Evolutionary conservation across 2,113 vertebrate genomes (phyloP), one percentile per base, ranked within the genome.

Genomic region (Noctilio leporinus): DNA sequence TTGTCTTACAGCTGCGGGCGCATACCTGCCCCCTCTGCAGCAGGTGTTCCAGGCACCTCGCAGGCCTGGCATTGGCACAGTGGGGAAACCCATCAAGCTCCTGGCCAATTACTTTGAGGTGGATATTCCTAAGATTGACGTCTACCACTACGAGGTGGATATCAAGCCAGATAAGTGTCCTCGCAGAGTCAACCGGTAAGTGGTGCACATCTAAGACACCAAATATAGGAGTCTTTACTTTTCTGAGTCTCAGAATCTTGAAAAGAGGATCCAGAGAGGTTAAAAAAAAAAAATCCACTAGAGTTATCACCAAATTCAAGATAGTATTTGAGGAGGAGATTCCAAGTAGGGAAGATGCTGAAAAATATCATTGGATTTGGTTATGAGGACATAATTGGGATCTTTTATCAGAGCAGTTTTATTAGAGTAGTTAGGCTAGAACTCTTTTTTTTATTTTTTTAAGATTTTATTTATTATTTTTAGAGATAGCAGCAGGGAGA

Each of bases 81-180:
- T 99, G 38, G 99, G 99, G 97, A 99, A 99, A 97, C 99, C 99
- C 97, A 99, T 99, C 98, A 99, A 99, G 98, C 99, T 99, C 97
- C 98, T 99, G 98, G 99, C 99, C 98, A 99, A 99, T 98, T 99
- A 99, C 98, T 99, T 99, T 96, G 99, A 99, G 96, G 99, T 99
- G 98, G 99, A 99, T 98, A 99, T 99, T 98, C 99, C 99, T 97
- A 99, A 99, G 98, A 99, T 99, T 91, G 99, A 99, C 83, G 99
- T 99, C 89, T 99, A 98, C 97, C 99, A 99, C 97, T 99, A 99
- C 93, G 99, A 99, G 98, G 99, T 99, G 98, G 99, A 99, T 98
- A 99, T 99, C 98, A 99, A 99, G 98, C 99, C 99, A 0, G 99
- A 99, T 98, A 99, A 99, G 98, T 99, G 99, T 97, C 99, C 99